Percentiles rank a stretch among this genome's conserved stretches.
Conservation (phyloP, 2,113 vertebrate species). For the Nibea albiflora region DNA sequence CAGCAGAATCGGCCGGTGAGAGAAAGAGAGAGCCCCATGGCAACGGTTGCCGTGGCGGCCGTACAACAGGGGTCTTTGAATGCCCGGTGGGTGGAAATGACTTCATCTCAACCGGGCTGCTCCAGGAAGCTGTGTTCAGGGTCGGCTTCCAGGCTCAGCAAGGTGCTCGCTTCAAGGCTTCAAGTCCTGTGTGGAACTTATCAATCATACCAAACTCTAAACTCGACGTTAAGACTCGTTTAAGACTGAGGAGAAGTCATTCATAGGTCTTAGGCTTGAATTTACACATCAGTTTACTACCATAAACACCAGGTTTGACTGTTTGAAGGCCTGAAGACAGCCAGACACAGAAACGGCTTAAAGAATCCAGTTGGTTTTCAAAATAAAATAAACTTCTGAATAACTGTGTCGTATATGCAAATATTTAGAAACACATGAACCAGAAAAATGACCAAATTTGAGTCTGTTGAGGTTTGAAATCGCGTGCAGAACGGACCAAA, state of each 20-base stretch:
- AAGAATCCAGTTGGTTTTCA: no score
- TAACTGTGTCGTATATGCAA: no score
- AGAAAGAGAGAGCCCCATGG: conserved; percentile 40
- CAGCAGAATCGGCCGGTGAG: conserved; percentile 41
- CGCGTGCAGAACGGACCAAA: no score
- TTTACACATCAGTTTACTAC: not conserved
- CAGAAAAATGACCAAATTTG: no score
- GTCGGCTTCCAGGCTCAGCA: conserved; percentile 1
- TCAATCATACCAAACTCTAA: not conserved
- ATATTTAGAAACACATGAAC: no score
- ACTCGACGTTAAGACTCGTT: not conserved
- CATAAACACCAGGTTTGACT: not conserved
- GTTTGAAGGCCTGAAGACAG: not conserved
- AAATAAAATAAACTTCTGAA: no score
- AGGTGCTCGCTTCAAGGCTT: not conserved
- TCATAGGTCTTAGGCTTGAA: not conserved
- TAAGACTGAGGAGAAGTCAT: not conserved
- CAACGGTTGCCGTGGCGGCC: conserved; percentile 56
- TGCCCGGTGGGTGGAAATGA: conserved; percentile 42
- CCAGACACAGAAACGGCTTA: no score
- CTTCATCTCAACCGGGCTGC: conserved; percentile 36
- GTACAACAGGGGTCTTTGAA: conserved; percentile 47
- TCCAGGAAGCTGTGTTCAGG: conserved; percentile 34
- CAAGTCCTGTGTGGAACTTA: not conserved
- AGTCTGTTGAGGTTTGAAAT: no score